phyloP scores from a whole-genome alignment of 2,113 vertebrate species.

The Prietella phreatophila region DNA sequence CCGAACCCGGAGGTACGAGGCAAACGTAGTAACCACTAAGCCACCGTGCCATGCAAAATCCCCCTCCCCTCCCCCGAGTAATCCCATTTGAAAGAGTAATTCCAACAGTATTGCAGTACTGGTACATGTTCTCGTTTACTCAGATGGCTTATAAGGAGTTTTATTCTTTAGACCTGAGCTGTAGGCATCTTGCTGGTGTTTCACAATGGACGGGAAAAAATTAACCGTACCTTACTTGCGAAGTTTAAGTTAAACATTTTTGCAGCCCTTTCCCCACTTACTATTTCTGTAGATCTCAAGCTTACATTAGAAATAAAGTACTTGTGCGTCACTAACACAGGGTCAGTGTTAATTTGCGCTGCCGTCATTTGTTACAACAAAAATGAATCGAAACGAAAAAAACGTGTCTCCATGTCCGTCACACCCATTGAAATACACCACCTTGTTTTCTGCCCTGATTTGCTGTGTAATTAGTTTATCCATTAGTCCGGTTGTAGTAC shows the following conservation, averaged over 20 bases:
- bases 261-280: neutral
- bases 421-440: neutral
- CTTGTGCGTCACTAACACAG: neutral
- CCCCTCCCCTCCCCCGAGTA: neutral
- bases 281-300: neutral
- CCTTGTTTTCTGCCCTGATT: neutral
- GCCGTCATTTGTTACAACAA: neutral
- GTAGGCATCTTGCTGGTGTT: neutral
- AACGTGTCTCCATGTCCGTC: neutral
- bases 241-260: neutral
- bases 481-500: neutral
- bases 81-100: neutral
- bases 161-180: neutral
- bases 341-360: neutral
- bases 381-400: neutral
- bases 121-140: neutral
- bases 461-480: neutral
- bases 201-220: neutral
- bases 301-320: too few species aligned
- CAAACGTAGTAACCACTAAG: too few species aligned
- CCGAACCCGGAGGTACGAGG: too few species aligned
- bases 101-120: neutral
- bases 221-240: too few species aligned
- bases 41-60: too few species aligned
- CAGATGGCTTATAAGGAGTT: neutral